Conservation (phyloP, 2,888 invertebrate genomes). For the Arenicola marina region DNA sequence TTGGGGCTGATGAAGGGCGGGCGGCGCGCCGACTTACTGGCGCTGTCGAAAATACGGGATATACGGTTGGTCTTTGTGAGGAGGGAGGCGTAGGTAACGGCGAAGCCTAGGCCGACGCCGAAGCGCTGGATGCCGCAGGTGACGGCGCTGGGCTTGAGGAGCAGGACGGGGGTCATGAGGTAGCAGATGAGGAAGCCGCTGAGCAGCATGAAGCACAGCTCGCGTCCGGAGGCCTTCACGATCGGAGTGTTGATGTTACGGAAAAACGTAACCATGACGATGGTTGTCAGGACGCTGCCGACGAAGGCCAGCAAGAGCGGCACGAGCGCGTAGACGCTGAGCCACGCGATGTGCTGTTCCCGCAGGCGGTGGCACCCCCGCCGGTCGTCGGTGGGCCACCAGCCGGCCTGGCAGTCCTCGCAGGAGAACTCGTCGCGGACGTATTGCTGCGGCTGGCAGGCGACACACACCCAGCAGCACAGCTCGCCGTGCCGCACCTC, state of each 20-base stretch:
- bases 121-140: conserved; percentile 64
- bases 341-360: conserved; percentile 52
- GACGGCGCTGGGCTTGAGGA: conserved; percentile 67
- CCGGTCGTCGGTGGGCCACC: conserved; percentile 55
- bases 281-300: conserved; percentile 69
- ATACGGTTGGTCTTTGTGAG: conserved; percentile 72
- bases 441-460: conserved; percentile 53
- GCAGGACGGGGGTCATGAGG: conserved; percentile 69
- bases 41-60: conserved; percentile 70
- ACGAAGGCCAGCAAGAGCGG: conserved; percentile 70
- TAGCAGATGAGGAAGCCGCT: conserved; percentile 70
- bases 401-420: conserved; percentile 49
- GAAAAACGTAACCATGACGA: conserved; percentile 70
- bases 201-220: conserved; percentile 70
- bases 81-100: conserved; percentile 69
- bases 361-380: conserved; percentile 39
- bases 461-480: conserved; percentile 63
- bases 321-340: conserved; percentile 68
- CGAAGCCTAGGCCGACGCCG: conserved; percentile 60
- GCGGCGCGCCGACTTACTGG: conserved; percentile 68
- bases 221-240: conserved; percentile 69
- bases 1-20: conserved; percentile 72
- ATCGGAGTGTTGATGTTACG: conserved; percentile 72
- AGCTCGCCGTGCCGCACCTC: conserved; percentile 59
- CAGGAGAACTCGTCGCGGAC: conserved; percentile 57